Conservation (phyloP, 2,888 invertebrate genomes). For the Geotrupes spiniger region DNA sequence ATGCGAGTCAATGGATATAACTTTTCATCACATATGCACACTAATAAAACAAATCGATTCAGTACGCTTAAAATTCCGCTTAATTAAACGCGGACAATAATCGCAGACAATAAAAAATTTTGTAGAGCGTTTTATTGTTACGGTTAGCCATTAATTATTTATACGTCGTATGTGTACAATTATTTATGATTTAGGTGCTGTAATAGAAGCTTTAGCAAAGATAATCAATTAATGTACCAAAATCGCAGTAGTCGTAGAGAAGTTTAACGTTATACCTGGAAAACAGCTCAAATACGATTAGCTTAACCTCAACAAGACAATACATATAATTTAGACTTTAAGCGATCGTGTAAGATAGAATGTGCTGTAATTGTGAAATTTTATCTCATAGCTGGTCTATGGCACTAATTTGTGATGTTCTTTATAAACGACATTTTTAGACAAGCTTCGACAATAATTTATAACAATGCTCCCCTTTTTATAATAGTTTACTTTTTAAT, state of each 20-base stretch:
- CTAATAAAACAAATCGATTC: not conserved
- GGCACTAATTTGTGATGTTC: slow-evolving; percentile 37
- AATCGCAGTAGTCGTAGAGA: slow-evolving; percentile 25
- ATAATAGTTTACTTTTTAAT: slow-evolving; percentile 29
- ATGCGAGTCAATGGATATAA: too few species aligned
- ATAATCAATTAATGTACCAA: slow-evolving; percentile 42
- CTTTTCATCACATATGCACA: too few species aligned
- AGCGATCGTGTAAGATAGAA: slow-evolving; percentile 10
- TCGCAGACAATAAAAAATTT: slow-evolving; percentile 14
- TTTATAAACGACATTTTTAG: slow-evolving; percentile 24
- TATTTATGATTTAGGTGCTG: slow-evolving; percentile 36
- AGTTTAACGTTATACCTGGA: slow-evolving; percentile 21
- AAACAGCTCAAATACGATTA: slow-evolving; percentile 19
- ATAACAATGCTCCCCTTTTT: slow-evolving; percentile 37
- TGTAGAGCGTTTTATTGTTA: slow-evolving; percentile 11
- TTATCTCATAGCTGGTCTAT: slow-evolving; percentile 36
- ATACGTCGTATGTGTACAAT: slow-evolving; percentile 9
- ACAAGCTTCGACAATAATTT: slow-evolving; percentile 41
- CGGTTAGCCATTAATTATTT: slow-evolving; percentile 16
- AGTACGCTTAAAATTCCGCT: slow-evolving; percentile 5
- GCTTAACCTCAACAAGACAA: slow-evolving; percentile 16
- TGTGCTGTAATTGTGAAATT: slow-evolving; percentile 18
- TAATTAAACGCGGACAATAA: slow-evolving; percentile 2
- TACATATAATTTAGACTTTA: slow-evolving; percentile 13
- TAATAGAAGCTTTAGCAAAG: slow-evolving; percentile 43